A percentile compares a stretch with the other conserved stretches of the same genome.
Evolutionary conservation across 2,113 vertebrate species (phyloP).

Genomic region (Rhinolophus ferrumequinum): DNA sequence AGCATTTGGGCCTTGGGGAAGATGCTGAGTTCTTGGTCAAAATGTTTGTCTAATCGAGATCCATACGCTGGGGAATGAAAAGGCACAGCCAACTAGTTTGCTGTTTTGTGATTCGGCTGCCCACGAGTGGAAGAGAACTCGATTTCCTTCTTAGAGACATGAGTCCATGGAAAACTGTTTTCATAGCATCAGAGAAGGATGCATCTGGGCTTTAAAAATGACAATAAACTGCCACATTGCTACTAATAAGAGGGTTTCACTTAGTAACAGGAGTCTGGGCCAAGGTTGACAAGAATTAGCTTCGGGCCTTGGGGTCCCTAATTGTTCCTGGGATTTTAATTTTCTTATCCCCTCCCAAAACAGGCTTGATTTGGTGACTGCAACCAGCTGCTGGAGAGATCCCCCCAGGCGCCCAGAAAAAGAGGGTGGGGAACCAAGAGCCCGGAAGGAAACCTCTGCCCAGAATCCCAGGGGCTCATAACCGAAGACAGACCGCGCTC

Average conservation of each 20-base stretch:
- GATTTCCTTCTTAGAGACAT: neutral
- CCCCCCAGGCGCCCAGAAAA: accelerated
- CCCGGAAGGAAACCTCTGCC: neutral
- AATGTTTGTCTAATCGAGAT: neutral
- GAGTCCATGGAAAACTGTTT: neutral
- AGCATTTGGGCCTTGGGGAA: neutral
- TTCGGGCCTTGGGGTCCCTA: neutral
- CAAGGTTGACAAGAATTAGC: neutral
- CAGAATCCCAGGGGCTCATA: neutral
- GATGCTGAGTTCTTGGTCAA: neutral
- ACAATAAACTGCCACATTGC: neutral
- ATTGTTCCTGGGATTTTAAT: conserved; percentile 49
- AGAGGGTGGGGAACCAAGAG: neutral
- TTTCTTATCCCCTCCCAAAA: neutral
- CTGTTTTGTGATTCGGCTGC: neutral
- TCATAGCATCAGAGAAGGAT: neutral
- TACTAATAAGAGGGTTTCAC: neutral
- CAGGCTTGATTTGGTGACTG: conserved; percentile 4
- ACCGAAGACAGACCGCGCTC: neutral
- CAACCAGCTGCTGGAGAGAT: neutral
- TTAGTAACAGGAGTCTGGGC: neutral
- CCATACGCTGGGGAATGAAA: neutral
- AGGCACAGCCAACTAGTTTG: neutral
- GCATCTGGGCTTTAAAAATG: neutral
- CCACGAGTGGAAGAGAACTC: neutral